Evolutionary conservation across 2,888 invertebrate genomes (phyloP), one percentile per base, ranked within the genome.

Genomic region (Leptinotarsa rubiginosa): DNA sequence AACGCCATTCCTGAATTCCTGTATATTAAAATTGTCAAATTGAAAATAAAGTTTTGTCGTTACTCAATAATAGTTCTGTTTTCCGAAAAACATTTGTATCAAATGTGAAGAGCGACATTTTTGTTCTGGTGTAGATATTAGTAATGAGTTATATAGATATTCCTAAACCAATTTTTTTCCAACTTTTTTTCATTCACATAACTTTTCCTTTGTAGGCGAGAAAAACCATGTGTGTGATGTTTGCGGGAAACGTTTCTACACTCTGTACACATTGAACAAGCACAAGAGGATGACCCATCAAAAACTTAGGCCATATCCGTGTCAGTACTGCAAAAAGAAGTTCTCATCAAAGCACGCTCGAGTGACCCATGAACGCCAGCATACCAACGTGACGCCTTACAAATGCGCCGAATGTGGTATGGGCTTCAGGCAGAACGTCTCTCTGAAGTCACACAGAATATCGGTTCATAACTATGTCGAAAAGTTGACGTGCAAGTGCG

Each of bases 401-500:
- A 80, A 80, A 18, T 85, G 85, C 68, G 79, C 79, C 47, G 73
- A 83, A 41, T 85, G 85, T 66, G 81, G 80, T 3, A 81, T 84
- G 52, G 82, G 84, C 50, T 85, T 85, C 69, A 75, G 85, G 65
- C 85, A 85, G 71, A 85, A 84, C 65, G 84, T 85, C 1, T 85
- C 85, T 0, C 73, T 85, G 69, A 77, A 79, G 50, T 80, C 83
- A 3, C 85, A 85, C 70, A 79, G 77, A 65, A 84, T 83, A 73
- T 82, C 83, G 13, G 84, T 82, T 70, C 85, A 85, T 73, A 83
- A 84, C 69, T 81, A 83, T 22, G 75, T 81, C 13, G 83, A 84
- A 75, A 78, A 72, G 1, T 79, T 82, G 74, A 82, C 75, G n/a
- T 79, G 75, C 49, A 78, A 81, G 66, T 84, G 84, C 65, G 77